Evolutionary conservation across 2,113 vertebrate species (phyloP).

Genomic region (Martes martes): DNA sequence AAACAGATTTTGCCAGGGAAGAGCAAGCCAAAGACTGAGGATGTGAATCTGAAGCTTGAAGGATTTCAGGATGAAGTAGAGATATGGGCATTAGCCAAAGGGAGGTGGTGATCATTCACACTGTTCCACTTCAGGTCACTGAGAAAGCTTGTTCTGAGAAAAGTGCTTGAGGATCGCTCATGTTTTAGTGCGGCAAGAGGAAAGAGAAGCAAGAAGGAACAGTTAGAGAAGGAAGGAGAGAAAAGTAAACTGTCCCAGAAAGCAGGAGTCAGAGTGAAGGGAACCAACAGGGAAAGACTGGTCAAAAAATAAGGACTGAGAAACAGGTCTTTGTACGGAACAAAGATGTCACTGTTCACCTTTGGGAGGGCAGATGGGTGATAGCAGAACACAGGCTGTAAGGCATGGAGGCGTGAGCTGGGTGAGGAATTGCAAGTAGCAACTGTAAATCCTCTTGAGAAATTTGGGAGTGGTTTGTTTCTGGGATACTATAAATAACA

Average conservation of each 20-base stretch:
- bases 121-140: not conserved
- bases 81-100: not conserved
- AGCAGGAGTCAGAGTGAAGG: not conserved
- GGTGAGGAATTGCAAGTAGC: constrained; percentile 66
- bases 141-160: not conserved
- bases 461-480: constrained; percentile 70
- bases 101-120: not conserved
- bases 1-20: not conserved
- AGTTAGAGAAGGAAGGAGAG: not conserved
- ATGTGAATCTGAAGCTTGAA: not conserved
- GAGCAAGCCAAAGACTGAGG: not conserved
- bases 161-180: not conserved
- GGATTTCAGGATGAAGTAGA: not conserved
- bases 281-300: not conserved
- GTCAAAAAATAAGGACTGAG: not conserved
- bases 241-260: not conserved
- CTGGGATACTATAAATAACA: constrained; percentile 72
- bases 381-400: constrained; percentile 12
- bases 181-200: not conserved
- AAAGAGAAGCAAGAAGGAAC: not conserved
- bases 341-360: not conserved
- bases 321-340: not conserved
- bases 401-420: constrained; percentile 33
- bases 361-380: not conserved
- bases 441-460: constrained; percentile 72